These are phyloP conservation scores for Drosophila prolongata DNA, from an alignment of 2,888 invertebrate genomes.

Conservation along the genomic window DNA sequence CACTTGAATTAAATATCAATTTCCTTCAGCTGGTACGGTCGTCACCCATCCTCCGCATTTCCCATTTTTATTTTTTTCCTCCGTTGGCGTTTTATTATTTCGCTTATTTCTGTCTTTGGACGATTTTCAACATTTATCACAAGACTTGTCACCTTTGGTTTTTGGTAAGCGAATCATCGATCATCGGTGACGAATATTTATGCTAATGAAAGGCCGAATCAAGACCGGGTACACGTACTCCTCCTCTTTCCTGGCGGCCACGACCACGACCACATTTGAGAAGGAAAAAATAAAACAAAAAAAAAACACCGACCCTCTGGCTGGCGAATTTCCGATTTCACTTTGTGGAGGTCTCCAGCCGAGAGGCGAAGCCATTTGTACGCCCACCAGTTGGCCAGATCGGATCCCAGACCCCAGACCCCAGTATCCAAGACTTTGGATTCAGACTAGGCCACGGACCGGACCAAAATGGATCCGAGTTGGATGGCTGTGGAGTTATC, in stretches of 20 bases:
- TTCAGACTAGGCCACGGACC: constrained; percentile 34
- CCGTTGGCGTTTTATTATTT: constrained; percentile 41
- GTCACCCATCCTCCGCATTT: constrained; percentile 10
- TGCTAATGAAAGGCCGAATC: constrained; percentile 39
- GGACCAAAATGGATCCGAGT: constrained; percentile 18
- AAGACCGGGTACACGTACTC: constrained; percentile 19
- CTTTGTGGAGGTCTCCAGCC: constrained; percentile 45
- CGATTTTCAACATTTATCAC: constrained; percentile 63
- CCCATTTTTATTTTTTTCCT: not conserved
- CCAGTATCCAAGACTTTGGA: not conserved
- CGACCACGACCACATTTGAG: not conserved
- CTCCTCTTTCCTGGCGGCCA: constrained; percentile 16
- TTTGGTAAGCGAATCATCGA: constrained; percentile 31
- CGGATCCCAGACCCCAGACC: constrained; percentile 13
- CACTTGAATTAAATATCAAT: constrained; percentile 31
- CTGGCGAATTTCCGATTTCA: constrained; percentile 49
- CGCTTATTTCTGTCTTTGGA: constrained; percentile 17
- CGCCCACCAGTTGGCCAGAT: constrained; percentile 59
- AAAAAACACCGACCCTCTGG: constrained; percentile 11
- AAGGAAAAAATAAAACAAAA: constrained; percentile 2
- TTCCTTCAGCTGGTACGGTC: constrained; percentile 4
- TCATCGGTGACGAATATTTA: constrained; percentile 35
- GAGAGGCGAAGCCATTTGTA: constrained; percentile 67
- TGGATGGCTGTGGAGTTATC: not conserved
- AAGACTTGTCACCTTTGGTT: constrained; percentile 52